These are phyloP conservation scores for Molothrus ater DNA, from an alignment of 2,797 vertebrate species.

Conservation along the genomic window DNA sequence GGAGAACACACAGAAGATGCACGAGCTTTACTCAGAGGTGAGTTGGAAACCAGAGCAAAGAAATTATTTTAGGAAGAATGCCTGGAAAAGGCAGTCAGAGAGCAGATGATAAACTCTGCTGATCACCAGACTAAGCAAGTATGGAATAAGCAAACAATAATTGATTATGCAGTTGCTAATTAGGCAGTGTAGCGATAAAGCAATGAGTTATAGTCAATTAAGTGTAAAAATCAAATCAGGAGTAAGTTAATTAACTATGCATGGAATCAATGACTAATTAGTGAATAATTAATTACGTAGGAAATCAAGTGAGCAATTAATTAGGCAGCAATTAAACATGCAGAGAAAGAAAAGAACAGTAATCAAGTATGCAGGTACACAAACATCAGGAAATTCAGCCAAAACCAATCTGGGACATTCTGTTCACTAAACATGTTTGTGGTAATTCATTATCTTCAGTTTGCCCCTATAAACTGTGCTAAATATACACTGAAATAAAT, in stretches of 20 bases:
- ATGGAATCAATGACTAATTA: slow-evolving; percentile 58
- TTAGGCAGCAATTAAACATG: slow-evolving; percentile 61
- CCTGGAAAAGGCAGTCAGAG: not conserved
- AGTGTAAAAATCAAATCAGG: slow-evolving; percentile 59
- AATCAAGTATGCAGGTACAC: slow-evolving; percentile 59
- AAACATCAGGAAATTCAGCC: slow-evolving; percentile 28
- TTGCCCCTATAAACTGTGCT: not conserved
- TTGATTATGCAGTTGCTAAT: slow-evolving; percentile 50
- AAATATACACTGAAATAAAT: not conserved
- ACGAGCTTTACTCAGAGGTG: not conserved
- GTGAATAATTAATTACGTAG: slow-evolving; percentile 58
- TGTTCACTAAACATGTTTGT: not conserved
- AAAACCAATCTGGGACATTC: slow-evolving; percentile 22
- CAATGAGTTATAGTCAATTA: slow-evolving; percentile 60
- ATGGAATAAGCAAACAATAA: slow-evolving; percentile 25
- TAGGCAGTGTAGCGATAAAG: slow-evolving; percentile 22
- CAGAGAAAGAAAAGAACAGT: slow-evolving; percentile 44
- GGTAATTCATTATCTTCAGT: not conserved
- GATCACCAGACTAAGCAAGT: not conserved
- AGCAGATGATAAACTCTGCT: not conserved
- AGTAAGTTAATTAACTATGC: slow-evolving; percentile 50
- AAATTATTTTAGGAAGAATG: not conserved
- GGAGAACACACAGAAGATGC: not conserved
- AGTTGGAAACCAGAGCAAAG: not conserved
- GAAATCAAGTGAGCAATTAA: slow-evolving; percentile 68